These are phyloP conservation scores for Eristalis pertinax DNA, from an alignment of 2,888 invertebrate species.

Conservation along the genomic window DNA sequence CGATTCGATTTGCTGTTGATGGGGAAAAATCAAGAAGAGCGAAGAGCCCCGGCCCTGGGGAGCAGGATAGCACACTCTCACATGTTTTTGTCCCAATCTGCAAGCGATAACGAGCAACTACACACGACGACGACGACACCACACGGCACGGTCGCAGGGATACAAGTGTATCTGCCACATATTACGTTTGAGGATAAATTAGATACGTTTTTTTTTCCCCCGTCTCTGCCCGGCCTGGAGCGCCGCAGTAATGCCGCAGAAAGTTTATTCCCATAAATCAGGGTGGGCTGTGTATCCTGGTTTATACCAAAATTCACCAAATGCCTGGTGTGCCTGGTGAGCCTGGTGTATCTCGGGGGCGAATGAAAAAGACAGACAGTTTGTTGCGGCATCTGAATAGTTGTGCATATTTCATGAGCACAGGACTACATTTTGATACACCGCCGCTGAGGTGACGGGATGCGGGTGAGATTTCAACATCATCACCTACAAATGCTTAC, in stretches of 20 bases:
- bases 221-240: constrained; percentile 15
- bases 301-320: constrained; percentile 44
- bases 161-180: constrained; percentile 57
- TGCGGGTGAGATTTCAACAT: constrained; percentile 14
- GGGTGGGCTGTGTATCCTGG: constrained; percentile 30
- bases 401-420: constrained; percentile 67
- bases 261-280: constrained; percentile 66
- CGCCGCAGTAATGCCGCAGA: constrained; percentile 47
- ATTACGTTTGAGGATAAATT: constrained; percentile 47
- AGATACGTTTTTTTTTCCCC: constrained; percentile 32
- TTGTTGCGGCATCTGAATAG: constrained; percentile 37
- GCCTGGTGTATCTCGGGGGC: constrained; percentile 17
- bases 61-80: background rate
- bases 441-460: background rate
- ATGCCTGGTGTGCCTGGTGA: background rate
- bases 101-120: background rate
- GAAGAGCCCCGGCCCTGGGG: constrained; percentile 7
- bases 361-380: constrained; percentile 15
- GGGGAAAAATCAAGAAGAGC: constrained; percentile 28
- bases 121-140: background rate
- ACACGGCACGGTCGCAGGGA: constrained; percentile 28
- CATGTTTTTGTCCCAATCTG: background rate
- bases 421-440: constrained; percentile 55
- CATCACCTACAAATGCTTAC: constrained; percentile 16
- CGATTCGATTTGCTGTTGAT: constrained; percentile 60